phyloP scores from a whole-genome alignment of 2,888 invertebrate species.

The Balanococcus diminutus region DNA sequence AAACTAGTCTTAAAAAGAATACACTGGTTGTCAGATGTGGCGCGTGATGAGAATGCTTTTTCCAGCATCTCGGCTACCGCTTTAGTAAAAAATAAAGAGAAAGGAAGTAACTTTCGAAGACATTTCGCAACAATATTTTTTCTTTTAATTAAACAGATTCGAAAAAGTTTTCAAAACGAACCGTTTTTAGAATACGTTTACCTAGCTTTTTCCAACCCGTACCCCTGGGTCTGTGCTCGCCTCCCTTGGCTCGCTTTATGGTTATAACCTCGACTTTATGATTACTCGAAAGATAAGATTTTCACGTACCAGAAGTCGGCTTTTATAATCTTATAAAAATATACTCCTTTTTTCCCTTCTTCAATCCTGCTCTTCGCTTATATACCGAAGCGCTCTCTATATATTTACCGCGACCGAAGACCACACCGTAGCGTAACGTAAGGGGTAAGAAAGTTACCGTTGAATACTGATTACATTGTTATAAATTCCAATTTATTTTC shows the following conservation, averaged over 20 bases:
- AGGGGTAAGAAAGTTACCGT: neutral
- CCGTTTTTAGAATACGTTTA: constrained; percentile 36
- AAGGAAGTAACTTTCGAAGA: constrained; percentile 39
- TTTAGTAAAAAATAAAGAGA: neutral
- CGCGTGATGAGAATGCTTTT: constrained; percentile 35
- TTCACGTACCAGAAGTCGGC: neutral
- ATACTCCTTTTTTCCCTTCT: neutral
- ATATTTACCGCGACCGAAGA: neutral
- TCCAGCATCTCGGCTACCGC: neutral
- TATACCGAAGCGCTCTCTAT: neutral
- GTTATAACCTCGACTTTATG: constrained; percentile 39
- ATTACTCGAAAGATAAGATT: constrained; percentile 37
- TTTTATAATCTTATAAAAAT: constrained; percentile 1
- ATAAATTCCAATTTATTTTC: constrained; percentile 52
- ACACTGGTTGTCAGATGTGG: constrained; percentile 47
- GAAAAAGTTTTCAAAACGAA: constrained; percentile 30
- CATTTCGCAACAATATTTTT: constrained; percentile 44
- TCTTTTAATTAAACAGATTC: constrained; percentile 50
- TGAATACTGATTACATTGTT: constrained; percentile 47
- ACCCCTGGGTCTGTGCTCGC: neutral
- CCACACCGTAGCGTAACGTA: neutral
- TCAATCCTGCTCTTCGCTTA: neutral
- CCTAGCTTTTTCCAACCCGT: neutral
- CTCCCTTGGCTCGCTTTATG: neutral
- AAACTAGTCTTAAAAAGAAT: constrained; percentile 47